These are phyloP conservation scores for Onychomys leucogaster DNA, from an alignment of 2,797 vertebrate genomes.

Conservation along the genomic window DNA sequence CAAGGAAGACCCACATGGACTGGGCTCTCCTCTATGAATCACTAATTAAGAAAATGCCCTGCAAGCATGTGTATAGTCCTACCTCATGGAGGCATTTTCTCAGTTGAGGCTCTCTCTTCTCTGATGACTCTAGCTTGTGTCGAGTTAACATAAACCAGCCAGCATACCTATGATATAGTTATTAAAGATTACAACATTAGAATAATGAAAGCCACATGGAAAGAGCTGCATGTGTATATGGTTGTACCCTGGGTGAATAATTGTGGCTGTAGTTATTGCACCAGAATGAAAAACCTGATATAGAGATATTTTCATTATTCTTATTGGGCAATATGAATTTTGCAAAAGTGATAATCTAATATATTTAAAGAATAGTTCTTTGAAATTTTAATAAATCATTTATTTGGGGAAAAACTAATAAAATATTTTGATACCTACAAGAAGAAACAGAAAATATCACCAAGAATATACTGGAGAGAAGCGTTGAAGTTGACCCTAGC, in stretches of 20 bases:
- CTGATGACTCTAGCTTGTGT: neutral
- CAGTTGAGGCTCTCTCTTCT: neutral
- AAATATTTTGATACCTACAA: neutral
- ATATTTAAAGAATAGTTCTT: constrained; percentile 21
- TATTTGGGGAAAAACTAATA: constrained; percentile 8
- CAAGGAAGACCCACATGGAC: neutral
- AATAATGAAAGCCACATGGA: neutral
- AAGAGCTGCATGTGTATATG: neutral
- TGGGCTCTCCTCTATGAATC: too few species aligned
- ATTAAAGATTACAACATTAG: neutral
- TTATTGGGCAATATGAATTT: neutral
- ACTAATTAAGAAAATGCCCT: neutral
- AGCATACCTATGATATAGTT: neutral
- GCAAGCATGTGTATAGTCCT: too few species aligned
- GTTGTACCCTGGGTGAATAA: neutral
- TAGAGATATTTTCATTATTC: neutral
- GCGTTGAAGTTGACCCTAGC: neutral
- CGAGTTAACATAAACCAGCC: neutral
- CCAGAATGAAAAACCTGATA: neutral
- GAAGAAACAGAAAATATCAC: constrained; percentile 7
- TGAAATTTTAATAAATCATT: neutral
- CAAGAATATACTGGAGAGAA: neutral
- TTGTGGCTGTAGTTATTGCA: neutral
- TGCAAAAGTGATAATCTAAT: constrained; percentile 1
- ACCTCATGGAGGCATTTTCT: neutral